Evolutionary conservation across 2,113 vertebrate species (phyloP), one percentile per base, ranked within the genome.

Genomic region (Martes martes): DNA sequence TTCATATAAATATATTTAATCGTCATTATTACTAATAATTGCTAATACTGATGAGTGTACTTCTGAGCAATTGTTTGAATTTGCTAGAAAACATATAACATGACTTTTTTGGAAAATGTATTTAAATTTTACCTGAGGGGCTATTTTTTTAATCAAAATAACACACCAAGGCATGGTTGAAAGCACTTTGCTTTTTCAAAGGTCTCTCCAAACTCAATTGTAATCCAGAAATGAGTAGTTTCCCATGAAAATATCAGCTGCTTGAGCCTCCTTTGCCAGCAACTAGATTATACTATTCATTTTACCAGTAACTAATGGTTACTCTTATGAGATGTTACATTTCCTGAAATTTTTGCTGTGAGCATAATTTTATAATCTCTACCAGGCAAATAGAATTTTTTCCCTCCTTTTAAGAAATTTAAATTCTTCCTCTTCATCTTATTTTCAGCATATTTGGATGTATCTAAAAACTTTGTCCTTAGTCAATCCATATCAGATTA

Each of bases 181-280:
- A 98, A 98, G 94, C 59, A 95, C 33, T 96, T 91, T 81, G 28
- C 11, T 93, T 95, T 97, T 96, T 84, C 94, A 89, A 97, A 36
- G 15, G 18, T 16, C 18, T 89, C 92, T 92, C 76, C 90, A 97
- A 98, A 96, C 42, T 86, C 84, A 92, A 71, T 42, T 89, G 31
- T 65, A 92, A 93, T 82, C 83, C 84, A 96, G 93, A 97, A 94
- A 78, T 89, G 50, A 57, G 3, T 76, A 65, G 83, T 97, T 98
- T 96, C 52, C 78, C 2, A 0, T 0, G 67, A 94, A 98, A 97
- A 95, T 67, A 97, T n/a, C 7, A 67, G 89, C 52, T 78, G 1
- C 57, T 97, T 97, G 65, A 95, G 67, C 2, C 47, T 95, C 6
- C 26, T 85, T 98, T 96, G 91, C 92, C 28, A 23, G 0, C 95